Evolutionary conservation across 2,113 vertebrate species (phyloP).

Genomic region (Actinemys pallida): DNA sequence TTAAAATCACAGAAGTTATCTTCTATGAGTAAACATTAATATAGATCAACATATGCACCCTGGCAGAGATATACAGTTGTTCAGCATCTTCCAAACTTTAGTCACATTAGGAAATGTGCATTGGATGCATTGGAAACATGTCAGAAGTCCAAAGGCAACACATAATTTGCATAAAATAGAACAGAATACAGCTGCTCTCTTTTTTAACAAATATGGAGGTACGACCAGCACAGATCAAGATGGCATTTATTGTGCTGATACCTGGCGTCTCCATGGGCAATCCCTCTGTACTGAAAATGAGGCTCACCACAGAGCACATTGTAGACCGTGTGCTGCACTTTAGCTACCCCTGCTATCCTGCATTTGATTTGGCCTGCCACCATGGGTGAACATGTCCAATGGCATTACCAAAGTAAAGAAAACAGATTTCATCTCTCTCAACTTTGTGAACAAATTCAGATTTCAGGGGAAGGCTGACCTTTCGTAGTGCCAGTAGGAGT

Average conservation of each 20-base stretch:
- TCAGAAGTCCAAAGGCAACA: neutral
- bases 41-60: neutral
- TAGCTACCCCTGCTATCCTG: neutral
- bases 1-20: neutral
- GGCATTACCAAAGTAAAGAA: neutral
- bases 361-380: constrained; percentile 40
- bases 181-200: neutral
- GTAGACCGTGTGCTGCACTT: neutral
- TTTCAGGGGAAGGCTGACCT: constrained; percentile 34
- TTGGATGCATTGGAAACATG: neutral
- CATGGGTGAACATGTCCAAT: neutral
- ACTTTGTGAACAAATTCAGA: neutral
- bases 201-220: neutral
- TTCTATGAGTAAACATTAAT: neutral
- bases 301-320: neutral
- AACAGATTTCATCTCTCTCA: neutral
- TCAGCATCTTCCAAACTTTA: neutral
- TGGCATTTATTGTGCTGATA: neutral
- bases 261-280: neutral
- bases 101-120: neutral
- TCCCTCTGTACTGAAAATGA: neutral
- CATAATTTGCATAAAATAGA: neutral
- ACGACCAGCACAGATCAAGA: neutral
- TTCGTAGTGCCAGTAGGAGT: neutral
- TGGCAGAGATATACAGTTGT: neutral